phyloP scores from a whole-genome alignment of 2,888 invertebrate species.

The Rhynchonema sp. region DNA sequence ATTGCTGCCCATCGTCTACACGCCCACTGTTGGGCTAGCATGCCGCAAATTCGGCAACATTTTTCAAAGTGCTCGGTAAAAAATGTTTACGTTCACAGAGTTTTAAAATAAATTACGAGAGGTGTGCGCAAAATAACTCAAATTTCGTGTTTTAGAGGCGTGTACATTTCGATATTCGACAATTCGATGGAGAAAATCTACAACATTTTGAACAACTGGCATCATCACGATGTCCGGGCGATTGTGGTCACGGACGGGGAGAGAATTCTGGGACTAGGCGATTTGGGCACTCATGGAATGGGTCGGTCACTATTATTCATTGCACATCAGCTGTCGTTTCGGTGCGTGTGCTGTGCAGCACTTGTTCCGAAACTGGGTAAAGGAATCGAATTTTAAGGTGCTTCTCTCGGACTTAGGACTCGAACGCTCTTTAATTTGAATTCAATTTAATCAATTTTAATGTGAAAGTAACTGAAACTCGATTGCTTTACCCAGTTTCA shows the following conservation, averaged over 20 bases:
- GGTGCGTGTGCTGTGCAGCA: no score
- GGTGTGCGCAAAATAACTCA: no score
- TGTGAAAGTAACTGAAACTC: no score
- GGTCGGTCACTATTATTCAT: no score
- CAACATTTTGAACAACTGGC: conserved; percentile 82
- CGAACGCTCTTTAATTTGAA: no score
- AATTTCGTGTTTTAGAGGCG: conserved; percentile 50
- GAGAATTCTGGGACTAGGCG: conserved; percentile 76
- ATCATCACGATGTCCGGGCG: conserved; percentile 37
- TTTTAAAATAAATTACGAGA: no score
- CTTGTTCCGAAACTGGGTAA: no score
- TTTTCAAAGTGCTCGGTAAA: conserved; percentile 18
- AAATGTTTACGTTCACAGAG: background rate
- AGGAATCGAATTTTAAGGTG: no score
- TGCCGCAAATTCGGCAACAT: conserved; percentile 90
- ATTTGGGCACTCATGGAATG: background rate
- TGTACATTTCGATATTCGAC: conserved; percentile 89
- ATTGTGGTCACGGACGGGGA: conserved; percentile 91
- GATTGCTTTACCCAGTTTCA: no score
- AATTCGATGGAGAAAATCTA: conserved; percentile 62
- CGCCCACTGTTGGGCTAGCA: conserved; percentile 88
- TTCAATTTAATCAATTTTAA: no score
- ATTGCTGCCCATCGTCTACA: conserved; percentile 96
- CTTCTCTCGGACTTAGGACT: no score
- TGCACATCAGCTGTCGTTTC: no score